Conservation (phyloP, 2,797 vertebrate genomes). For the Poeciliopsis infans region DNA sequence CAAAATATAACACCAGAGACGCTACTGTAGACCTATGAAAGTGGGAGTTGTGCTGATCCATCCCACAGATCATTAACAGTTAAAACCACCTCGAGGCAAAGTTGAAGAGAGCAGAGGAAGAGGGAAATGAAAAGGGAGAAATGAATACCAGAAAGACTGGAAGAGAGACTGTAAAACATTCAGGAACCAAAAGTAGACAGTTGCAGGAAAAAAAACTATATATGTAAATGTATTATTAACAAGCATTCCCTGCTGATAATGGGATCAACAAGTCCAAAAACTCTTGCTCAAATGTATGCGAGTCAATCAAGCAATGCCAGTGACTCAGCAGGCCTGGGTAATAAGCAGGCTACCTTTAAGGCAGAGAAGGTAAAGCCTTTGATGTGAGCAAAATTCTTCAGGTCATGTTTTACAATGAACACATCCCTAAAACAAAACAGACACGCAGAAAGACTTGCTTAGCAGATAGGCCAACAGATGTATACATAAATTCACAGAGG, state of each 20-base stretch:
- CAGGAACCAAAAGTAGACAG: constrained; percentile 31
- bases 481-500: constrained; percentile 19
- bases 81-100: constrained; percentile 31
- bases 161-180: constrained; percentile 26
- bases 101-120: constrained; percentile 14
- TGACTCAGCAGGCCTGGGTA: constrained; percentile 75
- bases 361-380: constrained; percentile 80
- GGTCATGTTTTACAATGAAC: constrained; percentile 47
- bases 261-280: constrained; percentile 48
- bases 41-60: constrained; percentile 26
- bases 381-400: constrained; percentile 64
- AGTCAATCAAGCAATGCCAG: constrained; percentile 59
- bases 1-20: neutral
- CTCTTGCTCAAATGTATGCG: constrained; percentile 21
- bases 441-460: constrained; percentile 25
- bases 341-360: constrained; percentile 83
- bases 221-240: constrained; percentile 75
- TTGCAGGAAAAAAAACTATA: constrained; percentile 28
- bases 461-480: constrained; percentile 21
- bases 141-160: constrained; percentile 5
- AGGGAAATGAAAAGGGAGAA: neutral
- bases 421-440: constrained; percentile 35
- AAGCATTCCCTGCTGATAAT: constrained; percentile 61
- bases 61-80: constrained; percentile 32
- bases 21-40: constrained; percentile 4